Evolutionary conservation across 1,140 invertebrate species (phyloP).

Genomic region (Megalonaias nervosa): DNA sequence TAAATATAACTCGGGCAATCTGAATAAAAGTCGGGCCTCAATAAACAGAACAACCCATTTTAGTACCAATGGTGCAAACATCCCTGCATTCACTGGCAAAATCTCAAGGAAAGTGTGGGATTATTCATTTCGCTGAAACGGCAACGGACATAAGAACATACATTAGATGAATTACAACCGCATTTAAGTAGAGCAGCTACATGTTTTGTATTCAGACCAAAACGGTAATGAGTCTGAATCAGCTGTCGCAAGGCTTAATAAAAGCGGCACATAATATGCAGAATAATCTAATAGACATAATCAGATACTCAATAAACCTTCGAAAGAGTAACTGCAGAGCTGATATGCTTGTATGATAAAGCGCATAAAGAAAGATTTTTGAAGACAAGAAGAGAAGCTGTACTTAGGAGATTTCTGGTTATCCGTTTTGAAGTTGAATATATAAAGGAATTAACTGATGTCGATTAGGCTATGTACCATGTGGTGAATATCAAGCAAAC

Average conservation of each 20-base stretch:
- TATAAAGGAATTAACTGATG: not conserved
- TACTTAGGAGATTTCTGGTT: conserved; percentile 10
- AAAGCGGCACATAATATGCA: not conserved
- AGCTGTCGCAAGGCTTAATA: not conserved
- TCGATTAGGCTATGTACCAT: not conserved
- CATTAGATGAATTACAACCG: too few species aligned
- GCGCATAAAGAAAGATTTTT: conserved; percentile 12
- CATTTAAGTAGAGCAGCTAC: too few species aligned
- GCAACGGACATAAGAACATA: too few species aligned
- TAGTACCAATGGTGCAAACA: too few species aligned
- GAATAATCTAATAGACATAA: not conserved
- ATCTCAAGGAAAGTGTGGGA: too few species aligned
- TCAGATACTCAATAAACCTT: not conserved
- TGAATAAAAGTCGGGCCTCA: too few species aligned
- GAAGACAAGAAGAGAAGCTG: conserved; percentile 6
- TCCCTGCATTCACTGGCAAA: too few species aligned
- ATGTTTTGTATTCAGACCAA: too few species aligned
- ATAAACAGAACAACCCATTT: too few species aligned
- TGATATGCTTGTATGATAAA: conserved; percentile 24
- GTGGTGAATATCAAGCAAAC: not conserved
- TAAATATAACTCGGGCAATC: too few species aligned
- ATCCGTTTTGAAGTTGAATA: conserved; percentile 6
- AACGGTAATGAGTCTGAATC: too few species aligned
- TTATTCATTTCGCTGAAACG: too few species aligned
- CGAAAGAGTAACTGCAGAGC: conserved; percentile 17